Base-by-base conservation (phyloP, 1,140 invertebrate genomes). In the Meteorus sp. region DNA sequence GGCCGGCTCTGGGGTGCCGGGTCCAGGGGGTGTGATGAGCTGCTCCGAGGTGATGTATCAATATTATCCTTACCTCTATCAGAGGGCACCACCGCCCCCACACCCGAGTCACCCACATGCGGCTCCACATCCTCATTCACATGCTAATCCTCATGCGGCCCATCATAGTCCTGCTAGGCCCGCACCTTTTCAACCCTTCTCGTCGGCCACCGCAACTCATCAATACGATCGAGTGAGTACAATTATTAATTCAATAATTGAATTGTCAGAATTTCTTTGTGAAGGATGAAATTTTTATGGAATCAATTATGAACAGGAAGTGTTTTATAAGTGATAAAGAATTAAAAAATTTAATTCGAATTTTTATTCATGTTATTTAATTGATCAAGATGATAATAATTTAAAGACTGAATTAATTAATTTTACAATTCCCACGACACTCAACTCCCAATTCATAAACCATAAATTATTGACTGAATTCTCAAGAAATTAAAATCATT, bases 41-140 rank as follows among this genome's bases (percentile, higher is more conserved):
- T 84, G 83, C 72, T 81, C 82, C 73, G 83, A 84, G 77, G 83
- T 85, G 75, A 83, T 85, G 77, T 85, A 85, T 79, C 83, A 83
- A 74, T 85, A 85, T 73, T 84, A 83, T 72, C 83, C 82, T 68
- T 85, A 84, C 71, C 76, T 85, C 56, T 83, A 83, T 68, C 82
- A 83, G 73, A 80, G 82, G 77, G 76, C 70, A 74, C 81, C 70
- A 72, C 81, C 68, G 68, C 81, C 72, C 60, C 74, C 67, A 61
- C 72, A 70, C 65, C 79, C 75, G 59, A 75, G 71, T 41, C 78
- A 78, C 64, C 72, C 76, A 54, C 74, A 74, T 69, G 73, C 77
- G 62, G 74, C 72, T 59, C 66, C 75, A 39, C 77, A 77, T 57
- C 71, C 75, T 45, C 72, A 72, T 58, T 62, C 74, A 25, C 72